Base-by-base conservation (phyloP, 2,888 invertebrate species). In the Lagria hirta region DNA sequence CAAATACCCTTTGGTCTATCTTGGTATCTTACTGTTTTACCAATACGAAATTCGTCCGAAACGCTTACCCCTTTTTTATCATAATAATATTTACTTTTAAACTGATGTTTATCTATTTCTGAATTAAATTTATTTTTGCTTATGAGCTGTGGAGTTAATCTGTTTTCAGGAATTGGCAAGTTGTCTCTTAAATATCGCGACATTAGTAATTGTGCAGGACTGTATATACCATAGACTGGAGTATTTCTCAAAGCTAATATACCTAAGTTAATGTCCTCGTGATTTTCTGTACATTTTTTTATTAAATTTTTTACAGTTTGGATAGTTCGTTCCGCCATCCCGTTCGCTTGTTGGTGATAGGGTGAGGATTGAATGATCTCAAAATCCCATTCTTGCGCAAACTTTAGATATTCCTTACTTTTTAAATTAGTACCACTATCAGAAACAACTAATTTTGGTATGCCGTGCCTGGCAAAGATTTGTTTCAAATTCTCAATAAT, bases 401-500 rank as follows among this genome's bases (percentile, higher is more conserved):
- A 44, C 6, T 37, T 1, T 32, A 26, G 8, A 5, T 38, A 16
- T 38, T 38, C 23, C 8, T 23, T 18, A 26, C 44, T 43, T 21
- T 3, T 8, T 23, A 43, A 30, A 30, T 43, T 20, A 17, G 23
- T 18, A 3, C 43, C 37, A 16, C 24, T 37, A 18, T 43, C 43
- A 7, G 24, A 15, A 1, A 37, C 24, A 22, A 37, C 17, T n/a
- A 37, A 24, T 24, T 13, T 34, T 1, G 41, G 33, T 8, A 41
- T 26, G 13, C 23, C 41, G 13, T 26, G 33, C 8, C 41, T n/a
- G n/a, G 56, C 48, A 47, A 61, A 56, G 10, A 49, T 47, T 8
- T 35, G 16, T 48, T 60, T 57, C 8, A 52, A 26, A 29, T 43
- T 35, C 10, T 42, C 20, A 23, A 58, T 54, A 27, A 57, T 32